Percentiles rank a stretch among this genome's conserved stretches.
phyloP scores from a whole-genome alignment of 1,140 invertebrate species.

The Plectrocnemia conspersa region DNA sequence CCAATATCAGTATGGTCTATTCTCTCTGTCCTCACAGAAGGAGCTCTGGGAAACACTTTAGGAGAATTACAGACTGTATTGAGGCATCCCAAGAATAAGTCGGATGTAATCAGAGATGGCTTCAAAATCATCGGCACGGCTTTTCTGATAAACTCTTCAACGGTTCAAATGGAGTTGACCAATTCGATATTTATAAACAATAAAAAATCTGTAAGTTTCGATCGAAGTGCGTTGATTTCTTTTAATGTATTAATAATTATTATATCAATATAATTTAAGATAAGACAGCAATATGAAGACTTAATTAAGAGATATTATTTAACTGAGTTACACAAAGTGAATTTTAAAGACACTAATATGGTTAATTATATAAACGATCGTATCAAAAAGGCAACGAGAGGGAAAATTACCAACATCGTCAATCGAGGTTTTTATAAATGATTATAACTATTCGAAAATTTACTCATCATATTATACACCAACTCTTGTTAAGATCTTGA shows the following conservation, averaged over 20 bases:
- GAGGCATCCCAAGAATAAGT: conserved; percentile 33
- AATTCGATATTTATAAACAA: conserved; percentile 19
- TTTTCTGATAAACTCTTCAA: conserved; percentile 19
- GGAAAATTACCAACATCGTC: conserved; percentile 61
- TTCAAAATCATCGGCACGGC: conserved; percentile 8
- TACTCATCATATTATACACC: too few species aligned
- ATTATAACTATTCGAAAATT: too few species aligned
- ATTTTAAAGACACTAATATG: conserved; percentile 54
- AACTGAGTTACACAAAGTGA: conserved; percentile 52
- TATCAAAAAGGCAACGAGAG: conserved; percentile 59
- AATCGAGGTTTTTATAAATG: conserved; percentile 48
- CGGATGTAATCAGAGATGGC: background rate
- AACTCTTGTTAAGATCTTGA: too few species aligned
- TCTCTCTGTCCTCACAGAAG: conserved; percentile 53
- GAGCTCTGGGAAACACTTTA: conserved; percentile 50
- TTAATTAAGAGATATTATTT: conserved; percentile 48
- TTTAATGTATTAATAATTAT: background rate
- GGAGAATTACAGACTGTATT: conserved; percentile 49
- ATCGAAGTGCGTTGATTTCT: background rate
- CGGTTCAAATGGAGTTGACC: conserved; percentile 18
- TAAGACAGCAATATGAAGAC: conserved; percentile 40
- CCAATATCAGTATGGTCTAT: conserved; percentile 56
- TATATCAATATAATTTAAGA: conserved; percentile 13
- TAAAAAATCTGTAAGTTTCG: conserved; percentile 6
- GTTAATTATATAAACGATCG: conserved; percentile 61